Evolutionary conservation across 2,888 invertebrate genomes (phyloP), one percentile per base, ranked within the genome.

Genomic region (Trissolcus brochymenae): DNA sequence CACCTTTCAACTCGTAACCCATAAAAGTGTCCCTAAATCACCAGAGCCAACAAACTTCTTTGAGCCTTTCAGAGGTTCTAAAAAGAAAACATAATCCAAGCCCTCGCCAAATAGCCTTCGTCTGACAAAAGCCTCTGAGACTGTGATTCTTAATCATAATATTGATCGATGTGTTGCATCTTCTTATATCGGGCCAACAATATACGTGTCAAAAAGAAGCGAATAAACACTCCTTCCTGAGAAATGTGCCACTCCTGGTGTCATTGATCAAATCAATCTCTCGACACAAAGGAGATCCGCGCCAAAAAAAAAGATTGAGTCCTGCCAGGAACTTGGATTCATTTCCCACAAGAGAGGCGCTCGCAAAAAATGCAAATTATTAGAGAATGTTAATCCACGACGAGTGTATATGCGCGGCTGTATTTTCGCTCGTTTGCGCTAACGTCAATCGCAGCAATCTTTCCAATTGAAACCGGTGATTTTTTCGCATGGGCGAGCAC

Each of bases 141-240:
- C 17, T 40, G 51, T 53, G 3, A 41, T 54, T 70, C 35, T 68
- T 76, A 61, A 76, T 76, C 76, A 71, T 76, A 71, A 76, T 76
- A 76, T 65, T 70, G 75, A 76, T 76, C 68, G 75, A 76, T 76
- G 70, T 55, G 60, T 60, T 70, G 64, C 65, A 70, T 64, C 68
- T 70, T 55, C 68, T 74, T 67, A 60, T 66, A 65, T 43, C 51
- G 56, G 55, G 40, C 56, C 17, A 73, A 74, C 73, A 73, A 61
- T 65, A 55, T 59, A 43, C 17, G 65, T 46, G 75, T 76, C 60
- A 64, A 51, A 65, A 65, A 54, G 60, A 41, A 64, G 55, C 55
- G 70, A 70, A 70, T 70, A 76, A 76, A 70, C 75, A 70, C 54
- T 65, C 40, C 14, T 25, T n/a, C 35, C 68, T 29, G 54, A 68